Conservation (phyloP, 2,113 vertebrate genomes). For the Crotalus helleri region DNA sequence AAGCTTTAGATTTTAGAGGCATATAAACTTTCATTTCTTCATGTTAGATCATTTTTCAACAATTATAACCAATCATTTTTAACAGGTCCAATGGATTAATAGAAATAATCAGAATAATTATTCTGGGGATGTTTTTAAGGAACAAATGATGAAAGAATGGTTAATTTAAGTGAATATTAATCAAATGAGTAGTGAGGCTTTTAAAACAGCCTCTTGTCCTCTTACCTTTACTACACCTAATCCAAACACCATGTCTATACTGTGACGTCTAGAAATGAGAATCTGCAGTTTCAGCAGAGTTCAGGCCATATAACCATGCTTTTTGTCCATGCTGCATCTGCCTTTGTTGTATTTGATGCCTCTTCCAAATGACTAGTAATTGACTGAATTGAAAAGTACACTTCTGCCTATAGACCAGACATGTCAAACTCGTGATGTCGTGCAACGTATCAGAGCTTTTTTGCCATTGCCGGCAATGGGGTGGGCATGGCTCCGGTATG, state of each 20-base stretch:
- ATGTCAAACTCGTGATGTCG: too few species aligned
- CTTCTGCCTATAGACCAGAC: background rate
- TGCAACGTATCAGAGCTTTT: too few species aligned
- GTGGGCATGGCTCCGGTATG: too few species aligned
- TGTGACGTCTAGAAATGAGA: background rate
- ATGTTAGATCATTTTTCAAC: background rate
- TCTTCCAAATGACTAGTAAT: background rate
- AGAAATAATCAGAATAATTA: background rate
- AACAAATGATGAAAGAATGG: background rate
- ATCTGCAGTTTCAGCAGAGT: background rate
- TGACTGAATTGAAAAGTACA: background rate
- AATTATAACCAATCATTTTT: background rate
- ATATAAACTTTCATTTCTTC: background rate
- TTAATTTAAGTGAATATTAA: background rate
- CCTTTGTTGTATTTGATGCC: background rate
- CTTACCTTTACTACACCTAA: background rate
- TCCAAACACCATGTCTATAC: background rate
- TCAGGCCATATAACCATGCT: background rate
- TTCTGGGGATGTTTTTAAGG: background rate
- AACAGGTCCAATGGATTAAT: background rate
- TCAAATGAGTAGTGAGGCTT: background rate
- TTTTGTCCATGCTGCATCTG: background rate
- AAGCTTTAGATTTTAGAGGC: background rate
- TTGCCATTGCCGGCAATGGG: too few species aligned
- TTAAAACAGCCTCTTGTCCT: background rate